A percentile compares a stretch with the other conserved stretches of the same genome.
phyloP scores from a whole-genome alignment of 2,113 vertebrate genomes.

The Pantherophis guttatus region DNA sequence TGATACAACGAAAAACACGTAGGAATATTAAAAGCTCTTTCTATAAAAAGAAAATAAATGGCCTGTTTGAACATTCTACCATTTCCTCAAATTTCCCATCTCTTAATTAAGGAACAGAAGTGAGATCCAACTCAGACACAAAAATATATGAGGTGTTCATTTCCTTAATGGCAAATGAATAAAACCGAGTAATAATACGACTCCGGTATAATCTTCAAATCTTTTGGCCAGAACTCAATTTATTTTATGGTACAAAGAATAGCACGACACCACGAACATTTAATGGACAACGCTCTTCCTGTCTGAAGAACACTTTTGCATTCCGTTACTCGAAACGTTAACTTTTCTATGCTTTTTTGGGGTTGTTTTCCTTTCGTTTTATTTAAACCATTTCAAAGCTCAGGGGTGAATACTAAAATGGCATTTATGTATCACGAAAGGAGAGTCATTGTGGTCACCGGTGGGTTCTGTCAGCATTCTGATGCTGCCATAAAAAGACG shows the following conservation, averaged over 20 bases:
- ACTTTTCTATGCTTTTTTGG: not conserved
- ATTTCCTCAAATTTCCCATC: constrained; percentile 42
- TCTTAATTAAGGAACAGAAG: constrained; percentile 37
- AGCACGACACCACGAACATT: not conserved
- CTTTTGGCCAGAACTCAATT: not conserved
- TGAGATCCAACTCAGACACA: constrained; percentile 24
- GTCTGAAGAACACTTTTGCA: constrained; percentile 9
- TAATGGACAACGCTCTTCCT: not conserved
- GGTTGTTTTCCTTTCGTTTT: not conserved
- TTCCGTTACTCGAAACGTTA: constrained; percentile 4
- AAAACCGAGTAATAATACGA: constrained; percentile 28
- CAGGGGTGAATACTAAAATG: not conserved
- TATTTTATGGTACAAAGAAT: not conserved
- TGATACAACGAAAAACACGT: constrained; percentile 18
- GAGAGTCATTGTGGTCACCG: not conserved
- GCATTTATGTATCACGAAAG: not conserved
- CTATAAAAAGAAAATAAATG: constrained; percentile 40
- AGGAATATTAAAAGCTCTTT: constrained; percentile 44
- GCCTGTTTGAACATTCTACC: constrained; percentile 32
- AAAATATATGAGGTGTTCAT: not conserved
- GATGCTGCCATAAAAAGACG: no score
- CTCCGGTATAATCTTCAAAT: constrained; percentile 27
- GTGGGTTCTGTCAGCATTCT: no score
- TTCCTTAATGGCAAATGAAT: constrained; percentile 42
- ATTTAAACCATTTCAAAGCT: not conserved